Evolutionary conservation across 2,797 vertebrate species (phyloP).

Genomic region (Gadopsis marmoratus): DNA sequence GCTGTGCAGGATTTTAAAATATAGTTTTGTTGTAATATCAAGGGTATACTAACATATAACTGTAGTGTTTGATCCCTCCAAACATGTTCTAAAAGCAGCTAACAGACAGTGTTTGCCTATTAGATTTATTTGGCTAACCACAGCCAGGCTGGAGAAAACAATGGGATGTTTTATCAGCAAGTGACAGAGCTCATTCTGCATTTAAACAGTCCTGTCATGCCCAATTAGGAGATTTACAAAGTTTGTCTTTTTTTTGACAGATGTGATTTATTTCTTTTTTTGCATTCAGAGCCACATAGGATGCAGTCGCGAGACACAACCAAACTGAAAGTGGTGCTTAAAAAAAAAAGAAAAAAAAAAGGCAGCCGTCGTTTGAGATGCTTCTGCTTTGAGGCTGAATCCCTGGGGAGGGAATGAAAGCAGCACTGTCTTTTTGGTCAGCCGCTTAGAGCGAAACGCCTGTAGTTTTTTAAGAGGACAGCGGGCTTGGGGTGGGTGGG

Average conservation of each 20-base stretch:
- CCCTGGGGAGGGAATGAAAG: slow-evolving; percentile 66
- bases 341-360: slow-evolving; percentile 35
- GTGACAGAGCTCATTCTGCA: slow-evolving; percentile 48
- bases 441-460: slow-evolving; percentile 53
- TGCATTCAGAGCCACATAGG: slow-evolving; percentile 39
- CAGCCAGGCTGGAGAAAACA: slow-evolving; percentile 62
- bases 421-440: slow-evolving; percentile 65
- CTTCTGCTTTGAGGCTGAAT: slow-evolving; percentile 57
- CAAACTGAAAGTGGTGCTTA: slow-evolving; percentile 28
- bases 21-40: neutral
- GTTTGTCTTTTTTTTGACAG: slow-evolving; percentile 61
- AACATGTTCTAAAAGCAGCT: slow-evolving; percentile 21
- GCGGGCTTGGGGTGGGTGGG: slow-evolving; percentile 26
- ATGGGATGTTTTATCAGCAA: slow-evolving; percentile 65
- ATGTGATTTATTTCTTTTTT: slow-evolving; percentile 60
- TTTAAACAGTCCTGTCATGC: slow-evolving; percentile 59
- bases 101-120: slow-evolving; percentile 44
- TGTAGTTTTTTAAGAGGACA: slow-evolving; percentile 63
- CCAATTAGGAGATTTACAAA: slow-evolving; percentile 71
- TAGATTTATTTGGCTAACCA: slow-evolving; percentile 64
- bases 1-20: slow-evolving; percentile 11
- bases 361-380: slow-evolving; percentile 50
- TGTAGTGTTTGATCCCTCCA: slow-evolving; percentile 21
- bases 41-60: neutral
- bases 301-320: slow-evolving; percentile 55